Base-by-base conservation (phyloP, 1,140 invertebrate genomes). In the Hydropsyche tenuis region DNA sequence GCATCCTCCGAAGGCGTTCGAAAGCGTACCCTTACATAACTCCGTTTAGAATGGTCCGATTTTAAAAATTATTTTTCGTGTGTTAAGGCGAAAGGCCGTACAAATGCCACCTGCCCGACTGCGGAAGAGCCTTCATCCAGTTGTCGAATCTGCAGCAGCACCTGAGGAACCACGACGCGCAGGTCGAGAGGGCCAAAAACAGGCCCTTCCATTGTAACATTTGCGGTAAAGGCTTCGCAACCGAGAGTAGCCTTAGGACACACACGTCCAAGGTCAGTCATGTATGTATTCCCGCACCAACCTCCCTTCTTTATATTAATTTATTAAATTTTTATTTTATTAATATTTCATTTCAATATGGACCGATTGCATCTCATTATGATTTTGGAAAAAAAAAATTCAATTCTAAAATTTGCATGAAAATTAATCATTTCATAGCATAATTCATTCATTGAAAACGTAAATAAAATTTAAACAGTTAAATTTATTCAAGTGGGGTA, bases 81-180 rank as follows among this genome's bases (percentile, higher is more conserved):
- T 80, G 90, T 90, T 42, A 87, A 98, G 96, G 96, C 80, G 96
- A 97, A 87, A 90, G 96, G 78, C 96, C 96, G 9, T 99, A 98
- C 88, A 95, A 96, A 86, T 99, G 96, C 85, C 94, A 97, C 82
- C 88, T 97, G 79, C 94, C 95, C 30, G 95, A 97, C 80, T 98
- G 96, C 85, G 95, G 95, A 23, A 88, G 96, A 78, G 95, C 96
- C 72, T 99, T 99, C 86, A 98, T 98, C 81, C 96, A 99, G 86
- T 89, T 98, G 79, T 97, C 96, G 30, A 99, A 98, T 85, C 90
- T 98, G 11, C 96, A 98, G 82, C 96, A 98, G 81, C 96, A 99
- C 83, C 89, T 98, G 76, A 88, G 96, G 74, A 98, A 97, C 85
- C 96, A 99, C 85, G 96, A 98, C 80, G 94, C 95, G 69, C 95